Conservation (phyloP, 1,140 invertebrate species). For the Dendrolimus punctatus region DNA sequence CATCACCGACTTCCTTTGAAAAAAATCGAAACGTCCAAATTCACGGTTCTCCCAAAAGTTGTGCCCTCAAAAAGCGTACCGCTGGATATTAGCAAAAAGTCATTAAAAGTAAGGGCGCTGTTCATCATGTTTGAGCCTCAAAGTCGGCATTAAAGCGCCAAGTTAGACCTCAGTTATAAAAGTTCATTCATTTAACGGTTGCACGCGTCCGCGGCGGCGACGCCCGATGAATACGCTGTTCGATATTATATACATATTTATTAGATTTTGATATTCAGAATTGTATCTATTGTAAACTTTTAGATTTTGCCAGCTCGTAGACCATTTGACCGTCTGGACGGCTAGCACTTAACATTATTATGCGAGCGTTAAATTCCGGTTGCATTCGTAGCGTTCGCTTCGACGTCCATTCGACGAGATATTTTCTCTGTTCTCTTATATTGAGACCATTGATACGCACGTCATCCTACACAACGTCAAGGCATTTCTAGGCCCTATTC, state of each 20-base stretch:
- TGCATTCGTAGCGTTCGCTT: too few relatives aligned
- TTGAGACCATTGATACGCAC: too few relatives aligned
- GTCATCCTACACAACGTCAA: too few relatives aligned
- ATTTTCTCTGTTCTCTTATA: too few relatives aligned
- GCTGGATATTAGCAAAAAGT: slow-evolving; percentile 66
- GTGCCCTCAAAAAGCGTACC: slow-evolving; percentile 42
- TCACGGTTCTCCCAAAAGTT: slow-evolving; percentile 36
- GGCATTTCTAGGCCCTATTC: too few relatives aligned
- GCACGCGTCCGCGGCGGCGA: slow-evolving; percentile 34
- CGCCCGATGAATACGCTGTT: slow-evolving; percentile 27
- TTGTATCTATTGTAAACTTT: too few relatives aligned
- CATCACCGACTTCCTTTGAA: slow-evolving; percentile 2
- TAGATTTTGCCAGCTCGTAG: too few relatives aligned
- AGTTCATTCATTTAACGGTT: slow-evolving; percentile 70
- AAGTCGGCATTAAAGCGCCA: slow-evolving; percentile 61
- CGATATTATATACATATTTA: slow-evolving; percentile 7
- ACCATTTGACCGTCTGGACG: too few relatives aligned
- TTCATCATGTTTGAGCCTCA: slow-evolving; percentile 57
- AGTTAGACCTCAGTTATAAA: slow-evolving; percentile 60
- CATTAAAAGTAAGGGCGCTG: slow-evolving; percentile 64
- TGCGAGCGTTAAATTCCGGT: too few relatives aligned
- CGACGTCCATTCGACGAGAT: too few relatives aligned
- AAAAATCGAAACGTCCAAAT: slow-evolving; percentile 20
- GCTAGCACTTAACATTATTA: too few relatives aligned
- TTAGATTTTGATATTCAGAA: too few relatives aligned